Conservation (phyloP, 2,797 vertebrate species). For the Myotis vivesi region DNA sequence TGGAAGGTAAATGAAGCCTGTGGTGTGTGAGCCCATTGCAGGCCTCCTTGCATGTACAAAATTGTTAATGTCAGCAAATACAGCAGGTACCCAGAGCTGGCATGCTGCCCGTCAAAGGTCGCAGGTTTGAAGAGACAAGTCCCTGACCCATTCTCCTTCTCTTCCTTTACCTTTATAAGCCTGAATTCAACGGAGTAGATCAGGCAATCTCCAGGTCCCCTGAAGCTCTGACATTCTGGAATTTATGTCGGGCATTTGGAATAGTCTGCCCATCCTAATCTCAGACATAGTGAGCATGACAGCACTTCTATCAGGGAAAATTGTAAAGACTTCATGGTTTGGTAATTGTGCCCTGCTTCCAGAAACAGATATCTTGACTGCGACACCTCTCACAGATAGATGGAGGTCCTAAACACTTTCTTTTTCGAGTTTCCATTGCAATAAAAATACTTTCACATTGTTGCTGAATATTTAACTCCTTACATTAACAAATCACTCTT, state of each 20-base stretch:
- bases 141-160: too few relatives aligned
- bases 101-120: accelerated
- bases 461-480: background rate
- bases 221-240: background rate
- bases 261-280: background rate
- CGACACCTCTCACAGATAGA: background rate
- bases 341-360: background rate
- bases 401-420: accelerated
- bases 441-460: background rate
- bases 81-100: accelerated
- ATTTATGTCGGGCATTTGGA: background rate
- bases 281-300: background rate
- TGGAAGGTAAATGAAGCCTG: background rate
- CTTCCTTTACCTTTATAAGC: background rate
- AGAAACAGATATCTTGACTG: background rate
- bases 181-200: accelerated
- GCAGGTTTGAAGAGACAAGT: background rate
- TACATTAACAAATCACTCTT: background rate
- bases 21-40: accelerated
- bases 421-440: background rate
- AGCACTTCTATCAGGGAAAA: accelerated
- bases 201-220: background rate
- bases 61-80: background rate
- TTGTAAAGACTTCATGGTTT: background rate
- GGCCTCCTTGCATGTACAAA: background rate